A percentile compares a stretch with the other conserved stretches of the same genome.
Evolutionary conservation across 1,140 invertebrate genomes (phyloP).

Genomic region (Lepidurus couesii): DNA sequence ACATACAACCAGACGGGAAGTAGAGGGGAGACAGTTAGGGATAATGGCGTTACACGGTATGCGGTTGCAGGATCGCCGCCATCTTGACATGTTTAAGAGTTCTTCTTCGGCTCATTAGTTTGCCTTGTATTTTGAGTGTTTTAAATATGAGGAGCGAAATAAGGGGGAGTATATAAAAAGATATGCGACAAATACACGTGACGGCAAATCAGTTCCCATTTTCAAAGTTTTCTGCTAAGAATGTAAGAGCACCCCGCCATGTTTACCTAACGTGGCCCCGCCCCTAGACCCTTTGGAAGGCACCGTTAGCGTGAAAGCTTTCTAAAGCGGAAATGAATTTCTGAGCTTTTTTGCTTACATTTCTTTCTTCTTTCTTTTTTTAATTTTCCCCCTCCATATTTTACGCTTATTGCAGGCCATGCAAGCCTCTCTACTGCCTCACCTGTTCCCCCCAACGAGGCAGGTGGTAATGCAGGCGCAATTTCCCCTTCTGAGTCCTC

Average conservation of each 20-base stretch:
- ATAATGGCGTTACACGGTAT: slow-evolving; percentile 8
- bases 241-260: background rate
- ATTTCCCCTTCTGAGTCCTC: background rate
- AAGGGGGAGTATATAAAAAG: background rate
- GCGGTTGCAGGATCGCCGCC: background rate
- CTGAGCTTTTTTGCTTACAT: background rate
- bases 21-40: background rate
- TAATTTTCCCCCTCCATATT: background rate
- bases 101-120: background rate
- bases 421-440: slow-evolving; percentile 18
- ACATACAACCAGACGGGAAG: background rate
- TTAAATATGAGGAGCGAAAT: background rate
- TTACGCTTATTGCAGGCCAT: background rate
- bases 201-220: background rate
- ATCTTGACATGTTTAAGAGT: background rate
- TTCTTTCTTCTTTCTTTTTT: slow-evolving; percentile 24
- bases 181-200: background rate
- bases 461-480: background rate
- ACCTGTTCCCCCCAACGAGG: background rate
- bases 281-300: too few relatives aligned
- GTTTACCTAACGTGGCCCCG: too few relatives aligned
- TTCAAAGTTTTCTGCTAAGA: background rate
- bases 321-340: background rate
- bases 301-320: background rate
- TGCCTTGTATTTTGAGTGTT: background rate